These are phyloP conservation scores for Lacerta agilis DNA, from an alignment of 2,797 vertebrate species.

Conservation along the genomic window DNA sequence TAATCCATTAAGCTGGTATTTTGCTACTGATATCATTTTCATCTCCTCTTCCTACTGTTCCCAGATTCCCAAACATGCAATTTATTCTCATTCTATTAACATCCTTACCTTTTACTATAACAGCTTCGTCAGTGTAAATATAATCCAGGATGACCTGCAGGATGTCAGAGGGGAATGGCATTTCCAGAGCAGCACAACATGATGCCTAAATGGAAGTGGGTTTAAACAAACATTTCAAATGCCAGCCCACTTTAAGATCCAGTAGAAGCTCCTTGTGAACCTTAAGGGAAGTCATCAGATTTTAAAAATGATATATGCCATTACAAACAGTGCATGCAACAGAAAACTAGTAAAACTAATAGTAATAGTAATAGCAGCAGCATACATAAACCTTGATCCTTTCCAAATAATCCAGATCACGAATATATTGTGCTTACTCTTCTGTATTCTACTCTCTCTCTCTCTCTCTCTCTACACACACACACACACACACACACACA, in stretches of 20 bases:
- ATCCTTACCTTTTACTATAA: slow-evolving; percentile 87
- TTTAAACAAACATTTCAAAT: slow-evolving; percentile 17
- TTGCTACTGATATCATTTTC: neutral
- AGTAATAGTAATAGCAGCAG: too few relatives aligned
- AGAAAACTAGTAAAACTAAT: neutral
- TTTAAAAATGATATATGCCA: neutral
- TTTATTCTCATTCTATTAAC: neutral
- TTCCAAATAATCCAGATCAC: neutral
- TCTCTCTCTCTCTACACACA: too few relatives aligned
- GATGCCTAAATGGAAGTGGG: slow-evolving; percentile 82
- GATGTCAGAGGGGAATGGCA: slow-evolving; percentile 91
- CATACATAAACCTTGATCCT: neutral
- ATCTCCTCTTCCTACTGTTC: neutral
- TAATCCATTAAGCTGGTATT: neutral
- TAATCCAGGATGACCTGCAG: slow-evolving; percentile 94
- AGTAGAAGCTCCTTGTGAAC: slow-evolving; percentile 18
- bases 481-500: too few relatives aligned
- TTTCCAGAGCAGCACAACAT: slow-evolving; percentile 89
- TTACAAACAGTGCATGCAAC: neutral
- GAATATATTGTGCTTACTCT: neutral
- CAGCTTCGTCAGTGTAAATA: slow-evolving; percentile 93
- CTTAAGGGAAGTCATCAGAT: neutral
- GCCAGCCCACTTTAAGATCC: neutral
- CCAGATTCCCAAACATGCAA: neutral
- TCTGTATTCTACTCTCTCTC: neutral